Evolutionary conservation across 1,140 invertebrate species (phyloP).

Genomic region (Macrotrachela quadricornifera): DNA sequence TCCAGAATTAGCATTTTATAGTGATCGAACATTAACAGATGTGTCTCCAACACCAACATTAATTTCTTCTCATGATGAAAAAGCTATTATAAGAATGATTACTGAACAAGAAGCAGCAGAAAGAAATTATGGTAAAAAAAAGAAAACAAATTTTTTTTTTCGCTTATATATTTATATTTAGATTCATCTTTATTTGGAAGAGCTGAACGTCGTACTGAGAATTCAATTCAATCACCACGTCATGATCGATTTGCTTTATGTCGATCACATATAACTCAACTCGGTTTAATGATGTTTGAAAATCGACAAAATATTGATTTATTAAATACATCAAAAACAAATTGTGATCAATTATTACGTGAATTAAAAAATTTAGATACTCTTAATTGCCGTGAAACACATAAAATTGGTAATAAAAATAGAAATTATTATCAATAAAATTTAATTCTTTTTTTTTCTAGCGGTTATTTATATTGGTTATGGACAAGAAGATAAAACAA

Average conservation of each 20-base stretch:
- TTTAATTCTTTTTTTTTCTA: not conserved
- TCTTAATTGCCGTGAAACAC: conserved; percentile 64
- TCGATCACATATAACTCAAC: conserved; percentile 61
- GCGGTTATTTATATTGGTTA: conserved; percentile 91
- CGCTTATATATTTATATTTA: too few relatives aligned
- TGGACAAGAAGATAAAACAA: conserved; percentile 82
- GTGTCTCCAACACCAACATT: too few relatives aligned
- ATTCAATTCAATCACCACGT: not conserved
- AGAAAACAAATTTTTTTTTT: too few relatives aligned
- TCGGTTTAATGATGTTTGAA: conserved; percentile 70
- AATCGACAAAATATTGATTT: conserved; percentile 59
- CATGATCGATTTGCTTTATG: conserved; percentile 52
- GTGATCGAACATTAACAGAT: too few relatives aligned
- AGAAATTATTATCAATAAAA: too few relatives aligned
- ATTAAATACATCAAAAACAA: conserved; percentile 46
- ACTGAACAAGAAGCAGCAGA: too few relatives aligned
- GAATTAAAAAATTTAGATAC: conserved; percentile 76
- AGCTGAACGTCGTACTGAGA: too few relatives aligned
- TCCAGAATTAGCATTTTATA: too few relatives aligned
- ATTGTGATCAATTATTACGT: conserved; percentile 52
- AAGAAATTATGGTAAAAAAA: too few relatives aligned
- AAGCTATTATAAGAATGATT: too few relatives aligned
- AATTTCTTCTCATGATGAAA: too few relatives aligned
- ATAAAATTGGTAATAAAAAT: conserved; percentile 60
- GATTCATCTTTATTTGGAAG: too few relatives aligned